Conservation (phyloP, 2,113 vertebrate genomes). For the Uria lomvia region DNA sequence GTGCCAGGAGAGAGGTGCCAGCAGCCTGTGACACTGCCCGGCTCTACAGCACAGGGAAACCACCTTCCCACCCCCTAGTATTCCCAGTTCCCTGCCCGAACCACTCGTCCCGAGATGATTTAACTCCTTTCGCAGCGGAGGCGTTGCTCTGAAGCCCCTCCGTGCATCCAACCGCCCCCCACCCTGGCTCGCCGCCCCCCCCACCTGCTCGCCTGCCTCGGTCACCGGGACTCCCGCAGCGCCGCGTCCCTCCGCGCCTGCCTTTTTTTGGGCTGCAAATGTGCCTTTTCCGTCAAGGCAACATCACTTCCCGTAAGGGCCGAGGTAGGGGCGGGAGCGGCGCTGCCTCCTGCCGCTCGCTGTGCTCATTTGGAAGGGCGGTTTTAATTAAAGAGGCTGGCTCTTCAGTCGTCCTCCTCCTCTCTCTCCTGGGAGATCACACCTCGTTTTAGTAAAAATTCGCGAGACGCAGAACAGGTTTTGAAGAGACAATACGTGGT, state of each 20-base stretch:
- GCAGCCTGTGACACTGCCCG: neutral
- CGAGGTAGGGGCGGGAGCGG: neutral
- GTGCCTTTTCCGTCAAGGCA: conserved; percentile 15
- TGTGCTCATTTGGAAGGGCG: neutral
- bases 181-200: neutral
- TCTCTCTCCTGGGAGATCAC: neutral
- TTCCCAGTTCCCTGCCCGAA: neutral
- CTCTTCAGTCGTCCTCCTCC: neutral
- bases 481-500: neutral
- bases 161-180: neutral
- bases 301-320: conserved; percentile 57
- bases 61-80: neutral
- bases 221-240: neutral
- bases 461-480: neutral
- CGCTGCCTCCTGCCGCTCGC: neutral
- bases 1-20: accelerated
- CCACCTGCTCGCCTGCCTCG: neutral
- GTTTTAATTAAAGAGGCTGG: accelerated
- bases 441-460: accelerated
- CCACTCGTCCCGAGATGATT: neutral
- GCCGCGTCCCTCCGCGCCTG: neutral
- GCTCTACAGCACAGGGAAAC: neutral
- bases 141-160: neutral
- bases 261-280: neutral
- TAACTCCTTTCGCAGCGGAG: accelerated